Evolutionary conservation across 1,140 invertebrate genomes (phyloP).

Genomic region (Drosophila tristis): DNA sequence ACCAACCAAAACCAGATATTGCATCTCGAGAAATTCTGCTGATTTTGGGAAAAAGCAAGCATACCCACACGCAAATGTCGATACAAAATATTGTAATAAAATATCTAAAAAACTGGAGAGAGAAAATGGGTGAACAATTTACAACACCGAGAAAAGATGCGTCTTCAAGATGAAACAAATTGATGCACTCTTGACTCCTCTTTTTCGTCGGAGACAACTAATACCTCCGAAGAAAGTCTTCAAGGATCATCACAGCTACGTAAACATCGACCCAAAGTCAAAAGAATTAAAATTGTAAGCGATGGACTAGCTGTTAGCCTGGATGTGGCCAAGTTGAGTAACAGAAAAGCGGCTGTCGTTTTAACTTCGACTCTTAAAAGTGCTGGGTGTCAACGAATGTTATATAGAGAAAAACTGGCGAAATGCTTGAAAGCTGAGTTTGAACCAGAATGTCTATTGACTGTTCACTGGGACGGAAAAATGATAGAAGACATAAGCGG

Average conservation of each 20-base stretch:
- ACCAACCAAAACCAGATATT: no score
- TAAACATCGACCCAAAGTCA: neutral
- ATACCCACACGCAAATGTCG: no score
- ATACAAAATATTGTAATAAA: no score
- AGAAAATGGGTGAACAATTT: no score
- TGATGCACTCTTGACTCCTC: no score
- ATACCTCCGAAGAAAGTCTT: neutral
- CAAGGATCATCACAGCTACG: neutral
- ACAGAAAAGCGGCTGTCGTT: neutral
- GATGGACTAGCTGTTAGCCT: neutral
- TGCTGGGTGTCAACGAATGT: neutral
- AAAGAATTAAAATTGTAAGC: neutral
- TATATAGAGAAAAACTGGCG: neutral
- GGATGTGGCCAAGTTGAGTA: neutral
- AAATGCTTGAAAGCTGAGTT: neutral
- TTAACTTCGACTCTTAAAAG: neutral
- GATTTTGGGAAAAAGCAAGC: no score
- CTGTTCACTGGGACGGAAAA: neutral
- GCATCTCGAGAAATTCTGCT: no score
- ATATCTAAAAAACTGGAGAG: no score
- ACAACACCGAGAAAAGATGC: no score
- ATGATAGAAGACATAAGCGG: neutral
- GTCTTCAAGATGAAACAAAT: no score
- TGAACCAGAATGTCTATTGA: neutral
- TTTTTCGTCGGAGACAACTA: neutral